Conservation (phyloP, 2,888 invertebrate species). For the Agrotis ipsilon region DNA sequence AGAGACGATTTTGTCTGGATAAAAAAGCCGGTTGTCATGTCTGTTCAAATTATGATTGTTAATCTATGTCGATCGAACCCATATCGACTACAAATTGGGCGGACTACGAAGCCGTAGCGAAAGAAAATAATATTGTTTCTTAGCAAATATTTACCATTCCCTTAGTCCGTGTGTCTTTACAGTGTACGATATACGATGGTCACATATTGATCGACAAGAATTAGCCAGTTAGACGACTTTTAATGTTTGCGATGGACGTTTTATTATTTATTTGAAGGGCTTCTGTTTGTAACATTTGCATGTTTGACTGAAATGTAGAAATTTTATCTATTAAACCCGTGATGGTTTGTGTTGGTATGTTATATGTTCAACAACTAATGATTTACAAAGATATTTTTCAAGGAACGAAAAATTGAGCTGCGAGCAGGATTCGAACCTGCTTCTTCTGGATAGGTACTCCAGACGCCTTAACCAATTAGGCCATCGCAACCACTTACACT, state of each 20-base stretch:
- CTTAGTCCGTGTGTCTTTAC: conserved; percentile 82
- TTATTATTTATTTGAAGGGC: background rate
- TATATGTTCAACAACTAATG: no score
- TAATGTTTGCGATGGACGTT: conserved; percentile 37
- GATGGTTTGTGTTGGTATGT: no score
- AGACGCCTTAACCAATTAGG: no score
- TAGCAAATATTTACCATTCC: conserved; percentile 88
- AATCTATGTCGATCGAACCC: conserved; percentile 81
- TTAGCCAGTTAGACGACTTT: conserved; percentile 53
- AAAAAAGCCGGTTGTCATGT: conserved; percentile 22
- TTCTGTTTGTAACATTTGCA: background rate
- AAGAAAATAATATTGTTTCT: conserved; percentile 91
- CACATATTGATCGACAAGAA: conserved; percentile 68
- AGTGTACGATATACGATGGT: conserved; percentile 65
- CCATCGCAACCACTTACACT: no score
- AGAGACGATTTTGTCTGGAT: no score
- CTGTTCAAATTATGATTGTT: conserved; percentile 64
- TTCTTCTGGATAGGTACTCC: no score
- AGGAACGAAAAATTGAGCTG: no score
- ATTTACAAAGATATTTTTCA: no score
- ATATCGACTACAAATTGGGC: conserved; percentile 90
- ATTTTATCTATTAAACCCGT: no score
- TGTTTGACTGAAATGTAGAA: background rate
- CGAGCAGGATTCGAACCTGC: no score
- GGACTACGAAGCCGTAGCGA: conserved; percentile 77